Conservation (phyloP, 1,140 invertebrate genomes). For the Drosophila leontia region DNA sequence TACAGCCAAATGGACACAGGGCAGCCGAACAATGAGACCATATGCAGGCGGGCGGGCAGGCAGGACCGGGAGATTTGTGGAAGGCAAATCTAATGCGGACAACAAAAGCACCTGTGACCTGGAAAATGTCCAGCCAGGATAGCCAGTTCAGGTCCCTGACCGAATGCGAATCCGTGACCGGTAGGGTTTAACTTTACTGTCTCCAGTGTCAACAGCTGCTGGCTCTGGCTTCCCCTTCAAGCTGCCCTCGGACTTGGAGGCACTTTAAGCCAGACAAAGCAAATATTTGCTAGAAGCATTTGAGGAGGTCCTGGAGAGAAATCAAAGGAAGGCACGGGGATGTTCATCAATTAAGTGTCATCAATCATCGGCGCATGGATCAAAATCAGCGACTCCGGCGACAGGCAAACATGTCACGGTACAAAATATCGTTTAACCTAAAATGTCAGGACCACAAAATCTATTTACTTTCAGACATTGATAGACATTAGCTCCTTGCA, state of each 20-base stretch:
- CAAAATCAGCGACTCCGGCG: conserved; percentile 65
- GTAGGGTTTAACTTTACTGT: conserved; percentile 13
- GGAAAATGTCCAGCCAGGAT: conserved; percentile 54
- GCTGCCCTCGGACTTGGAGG: conserved; percentile 20
- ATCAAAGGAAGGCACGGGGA: conserved; percentile 10
- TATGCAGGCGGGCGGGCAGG: conserved; percentile 25
- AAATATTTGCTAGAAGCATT: conserved; percentile 59
- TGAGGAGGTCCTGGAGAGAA: conserved; percentile 6
- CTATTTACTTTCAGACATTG: conserved; percentile 43
- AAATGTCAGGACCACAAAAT: conserved; percentile 63
- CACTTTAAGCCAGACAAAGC: conserved; percentile 68
- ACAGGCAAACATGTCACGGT: conserved; percentile 77
- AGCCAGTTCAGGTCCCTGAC: conserved; percentile 18
- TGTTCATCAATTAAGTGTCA: conserved; percentile 81
- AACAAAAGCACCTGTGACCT: conserved; percentile 83
- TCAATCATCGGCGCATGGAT: conserved; percentile 72
- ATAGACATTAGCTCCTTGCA: conserved; percentile 4
- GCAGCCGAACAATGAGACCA: conserved; percentile 68
- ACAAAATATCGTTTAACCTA: conserved; percentile 80
- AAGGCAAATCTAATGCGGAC: conserved; percentile 78
- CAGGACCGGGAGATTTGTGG: conserved; percentile 59
- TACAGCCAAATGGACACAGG: conserved; percentile 78
- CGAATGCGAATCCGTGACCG: conserved; percentile 2
- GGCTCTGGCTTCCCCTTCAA: conserved; percentile 43
- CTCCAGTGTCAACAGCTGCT: conserved; percentile 33